phyloP scores from a whole-genome alignment of 2,888 invertebrate genomes.

The Spodoptera picta region DNA sequence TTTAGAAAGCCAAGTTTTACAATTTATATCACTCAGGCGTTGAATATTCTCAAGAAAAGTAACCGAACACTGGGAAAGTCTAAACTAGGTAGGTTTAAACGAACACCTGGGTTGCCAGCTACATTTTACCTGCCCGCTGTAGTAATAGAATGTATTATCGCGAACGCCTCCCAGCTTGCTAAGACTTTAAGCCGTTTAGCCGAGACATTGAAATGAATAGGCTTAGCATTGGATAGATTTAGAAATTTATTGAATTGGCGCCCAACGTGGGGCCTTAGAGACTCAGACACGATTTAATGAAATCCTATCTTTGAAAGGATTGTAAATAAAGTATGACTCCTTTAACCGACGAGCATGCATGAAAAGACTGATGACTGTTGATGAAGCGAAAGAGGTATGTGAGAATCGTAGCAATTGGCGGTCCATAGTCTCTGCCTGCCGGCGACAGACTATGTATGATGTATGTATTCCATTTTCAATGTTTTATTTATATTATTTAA shows the following conservation, averaged over 20 bases:
- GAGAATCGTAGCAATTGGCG: too few species aligned
- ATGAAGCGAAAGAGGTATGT: too few species aligned
- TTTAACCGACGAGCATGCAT: not conserved
- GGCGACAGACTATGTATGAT: too few species aligned
- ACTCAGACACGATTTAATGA: constrained; percentile 10
- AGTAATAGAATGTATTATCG: constrained; percentile 60
- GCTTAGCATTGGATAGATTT: constrained; percentile 44
- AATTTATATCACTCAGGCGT: constrained; percentile 39
- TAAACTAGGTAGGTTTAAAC: constrained; percentile 29
- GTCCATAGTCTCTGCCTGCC: too few species aligned
- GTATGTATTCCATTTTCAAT: too few species aligned
- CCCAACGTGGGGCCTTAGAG: constrained; percentile 47
- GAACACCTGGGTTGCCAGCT: constrained; percentile 31
- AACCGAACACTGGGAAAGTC: constrained; percentile 27
- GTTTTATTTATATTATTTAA: not conserved
- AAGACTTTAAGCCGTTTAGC: constrained; percentile 63
- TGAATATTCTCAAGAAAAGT: constrained; percentile 46
- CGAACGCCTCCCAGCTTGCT: constrained; percentile 36
- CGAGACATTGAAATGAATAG: constrained; percentile 59
- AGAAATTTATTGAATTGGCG: constrained; percentile 52
- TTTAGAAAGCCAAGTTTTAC: constrained; percentile 38
- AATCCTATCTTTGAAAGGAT: not conserved
- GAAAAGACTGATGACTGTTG: not conserved
- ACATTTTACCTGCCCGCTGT: constrained; percentile 45
- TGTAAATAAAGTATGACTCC: not conserved